Percentiles rank a stretch among this genome's conserved stretches.
Evolutionary conservation across 2,113 vertebrate species (phyloP).

Genomic region (Mungos mungo): DNA sequence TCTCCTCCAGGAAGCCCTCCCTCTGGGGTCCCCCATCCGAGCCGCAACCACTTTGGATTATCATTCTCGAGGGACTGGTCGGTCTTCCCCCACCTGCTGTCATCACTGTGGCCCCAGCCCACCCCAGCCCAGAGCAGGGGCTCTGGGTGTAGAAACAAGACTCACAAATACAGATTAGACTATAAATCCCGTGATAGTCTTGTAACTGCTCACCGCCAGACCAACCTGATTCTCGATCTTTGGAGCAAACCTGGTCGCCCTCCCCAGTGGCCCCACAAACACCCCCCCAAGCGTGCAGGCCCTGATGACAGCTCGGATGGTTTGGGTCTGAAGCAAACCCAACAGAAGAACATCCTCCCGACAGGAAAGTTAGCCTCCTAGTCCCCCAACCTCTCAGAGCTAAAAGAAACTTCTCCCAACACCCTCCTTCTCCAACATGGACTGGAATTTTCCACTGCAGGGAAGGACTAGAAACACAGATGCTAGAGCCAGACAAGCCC

Average conservation of each 20-base stretch:
- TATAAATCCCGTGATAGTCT: background rate
- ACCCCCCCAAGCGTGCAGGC: background rate
- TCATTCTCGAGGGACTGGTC: background rate
- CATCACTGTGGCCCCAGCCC: background rate
- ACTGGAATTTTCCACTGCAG: slow-evolving; percentile 25
- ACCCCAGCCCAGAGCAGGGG: background rate
- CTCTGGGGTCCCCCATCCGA: background rate
- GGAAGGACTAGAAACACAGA: background rate
- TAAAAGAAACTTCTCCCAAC: background rate
- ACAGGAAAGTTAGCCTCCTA: background rate
- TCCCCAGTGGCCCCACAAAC: background rate
- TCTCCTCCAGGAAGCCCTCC: background rate
- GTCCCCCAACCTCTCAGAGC: background rate
- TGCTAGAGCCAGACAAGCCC: background rate
- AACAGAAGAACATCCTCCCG: background rate
- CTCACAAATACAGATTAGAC: background rate
- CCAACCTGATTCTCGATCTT: background rate
- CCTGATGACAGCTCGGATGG: background rate
- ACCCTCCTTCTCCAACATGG: background rate
- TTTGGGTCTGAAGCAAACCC: background rate
- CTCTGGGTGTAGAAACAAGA: background rate
- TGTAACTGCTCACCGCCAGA: background rate
- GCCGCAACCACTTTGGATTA: background rate
- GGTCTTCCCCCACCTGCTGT: background rate
- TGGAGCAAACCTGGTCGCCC: too few relatives aligned